A percentile compares a stretch with the other conserved stretches of the same genome.
phyloP scores from a whole-genome alignment of 1,140 invertebrate species.

The Eriosoma lanigerum region DNA sequence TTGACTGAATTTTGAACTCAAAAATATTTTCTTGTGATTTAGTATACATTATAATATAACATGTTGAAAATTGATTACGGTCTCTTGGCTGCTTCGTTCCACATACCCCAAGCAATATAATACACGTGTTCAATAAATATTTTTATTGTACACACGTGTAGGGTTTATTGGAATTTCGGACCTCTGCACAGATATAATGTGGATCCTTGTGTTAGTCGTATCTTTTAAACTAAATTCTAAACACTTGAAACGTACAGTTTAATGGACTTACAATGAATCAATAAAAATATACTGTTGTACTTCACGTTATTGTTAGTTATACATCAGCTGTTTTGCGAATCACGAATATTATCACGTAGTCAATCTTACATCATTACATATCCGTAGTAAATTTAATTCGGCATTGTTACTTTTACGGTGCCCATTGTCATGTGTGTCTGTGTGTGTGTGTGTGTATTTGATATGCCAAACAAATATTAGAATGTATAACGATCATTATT shows the following conservation, averaged over 20 bases:
- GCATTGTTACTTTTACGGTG: not conserved
- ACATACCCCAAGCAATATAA: not conserved
- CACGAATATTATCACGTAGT: slow-evolving; percentile 26
- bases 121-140: slow-evolving; percentile 37
- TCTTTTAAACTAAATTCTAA: not conserved
- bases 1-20: too few species aligned
- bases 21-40: not conserved
- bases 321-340: not conserved
- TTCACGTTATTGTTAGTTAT: not conserved
- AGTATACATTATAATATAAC: not conserved
- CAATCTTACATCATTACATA: not conserved
- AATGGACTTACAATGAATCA: slow-evolving; percentile 1
- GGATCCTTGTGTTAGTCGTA: not conserved
- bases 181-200: not conserved
- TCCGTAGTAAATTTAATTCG: slow-evolving; percentile 37
- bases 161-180: slow-evolving; percentile 1
- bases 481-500: not conserved
- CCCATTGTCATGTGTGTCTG: not conserved
- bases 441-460: not conserved
- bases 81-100: not conserved
- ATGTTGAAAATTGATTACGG: not conserved
- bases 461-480: slow-evolving; percentile 14
- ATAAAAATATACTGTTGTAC: not conserved
- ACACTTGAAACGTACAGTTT: slow-evolving; percentile 5
- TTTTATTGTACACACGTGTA: slow-evolving; percentile 34